phyloP scores from a whole-genome alignment of 2,797 vertebrate genomes.

The Hypotaenidia philippensis region DNA sequence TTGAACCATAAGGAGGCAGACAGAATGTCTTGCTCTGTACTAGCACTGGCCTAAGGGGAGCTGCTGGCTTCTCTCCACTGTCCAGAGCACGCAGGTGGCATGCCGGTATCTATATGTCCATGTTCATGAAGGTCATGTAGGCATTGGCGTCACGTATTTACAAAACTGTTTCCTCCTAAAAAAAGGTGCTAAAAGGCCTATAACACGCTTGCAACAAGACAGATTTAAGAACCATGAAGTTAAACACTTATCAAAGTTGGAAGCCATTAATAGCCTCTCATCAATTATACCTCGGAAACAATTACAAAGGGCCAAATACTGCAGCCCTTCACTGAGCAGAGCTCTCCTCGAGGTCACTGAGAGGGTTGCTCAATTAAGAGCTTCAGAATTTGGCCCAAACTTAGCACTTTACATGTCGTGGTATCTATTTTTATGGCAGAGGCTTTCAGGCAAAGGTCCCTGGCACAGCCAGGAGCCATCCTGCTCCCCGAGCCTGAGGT shows the following conservation, averaged over 20 bases:
- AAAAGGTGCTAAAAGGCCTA: not conserved
- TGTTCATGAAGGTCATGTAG: not conserved
- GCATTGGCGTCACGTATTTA: not conserved
- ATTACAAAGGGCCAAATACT: constrained; percentile 37
- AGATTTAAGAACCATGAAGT: constrained; percentile 13
- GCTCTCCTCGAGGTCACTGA: not conserved
- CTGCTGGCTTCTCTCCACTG: not conserved
- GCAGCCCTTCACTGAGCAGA: not conserved
- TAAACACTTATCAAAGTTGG: constrained; percentile 33
- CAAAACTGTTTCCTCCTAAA: not conserved
- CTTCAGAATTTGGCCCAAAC: not conserved
- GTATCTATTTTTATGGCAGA: not conserved
- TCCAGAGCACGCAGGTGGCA: not conserved
- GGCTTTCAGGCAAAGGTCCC: not conserved
- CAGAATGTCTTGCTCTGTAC: not conserved
- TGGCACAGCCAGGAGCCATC: fast-evolving
- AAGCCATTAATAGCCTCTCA: constrained; percentile 35
- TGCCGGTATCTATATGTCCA: not conserved
- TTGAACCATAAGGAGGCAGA: not conserved
- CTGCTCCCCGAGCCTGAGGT: not conserved
- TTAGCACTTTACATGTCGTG: not conserved
- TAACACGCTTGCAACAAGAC: not conserved
- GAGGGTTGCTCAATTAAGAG: not conserved
- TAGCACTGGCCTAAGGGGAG: not conserved
- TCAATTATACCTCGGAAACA: constrained; percentile 40